Conservation (phyloP, 2,888 invertebrate genomes). For the Cheiracanthium punctorium region DNA sequence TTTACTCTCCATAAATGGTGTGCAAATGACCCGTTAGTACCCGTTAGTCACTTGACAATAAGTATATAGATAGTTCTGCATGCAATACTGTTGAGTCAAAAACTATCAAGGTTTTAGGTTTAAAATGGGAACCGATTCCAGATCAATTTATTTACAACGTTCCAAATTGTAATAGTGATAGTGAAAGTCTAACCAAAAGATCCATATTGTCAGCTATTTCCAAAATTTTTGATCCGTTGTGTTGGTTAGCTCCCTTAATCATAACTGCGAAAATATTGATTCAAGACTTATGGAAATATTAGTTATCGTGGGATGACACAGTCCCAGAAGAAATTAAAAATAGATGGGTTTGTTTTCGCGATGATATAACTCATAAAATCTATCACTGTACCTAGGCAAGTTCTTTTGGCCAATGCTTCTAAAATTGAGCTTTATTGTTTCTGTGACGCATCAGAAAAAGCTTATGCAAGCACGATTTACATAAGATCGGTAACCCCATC, state of each 20-base stretch:
- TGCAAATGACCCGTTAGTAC: not conserved
- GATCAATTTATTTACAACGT: not conserved
- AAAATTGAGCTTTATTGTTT: slow-evolving; percentile 6
- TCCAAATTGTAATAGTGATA: not conserved
- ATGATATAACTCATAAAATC: not conserved
- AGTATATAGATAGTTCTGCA: too few species aligned
- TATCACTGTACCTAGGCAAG: not conserved
- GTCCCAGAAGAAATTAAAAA: not conserved
- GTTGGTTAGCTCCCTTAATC: slow-evolving; percentile 1
- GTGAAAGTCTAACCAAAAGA: not conserved
- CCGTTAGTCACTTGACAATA: not conserved
- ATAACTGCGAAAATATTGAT: slow-evolving; percentile 19
- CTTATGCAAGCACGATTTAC: slow-evolving; percentile 1
- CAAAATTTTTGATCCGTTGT: slow-evolving; percentile 12
- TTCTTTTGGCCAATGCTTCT: not conserved
- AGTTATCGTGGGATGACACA: slow-evolving; percentile 1
- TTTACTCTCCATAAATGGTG: slow-evolving; percentile 22
- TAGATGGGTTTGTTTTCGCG: not conserved
- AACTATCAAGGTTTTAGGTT: slow-evolving; percentile 3
- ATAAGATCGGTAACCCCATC: not conserved
- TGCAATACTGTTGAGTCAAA: not conserved
- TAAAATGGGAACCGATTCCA: not conserved
- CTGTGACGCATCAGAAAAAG: slow-evolving; percentile 17
- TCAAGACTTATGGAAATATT: not conserved
- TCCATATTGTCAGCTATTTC: not conserved